Conservation (phyloP, 2,797 vertebrate genomes). For the Sebastes nivosus region DNA sequence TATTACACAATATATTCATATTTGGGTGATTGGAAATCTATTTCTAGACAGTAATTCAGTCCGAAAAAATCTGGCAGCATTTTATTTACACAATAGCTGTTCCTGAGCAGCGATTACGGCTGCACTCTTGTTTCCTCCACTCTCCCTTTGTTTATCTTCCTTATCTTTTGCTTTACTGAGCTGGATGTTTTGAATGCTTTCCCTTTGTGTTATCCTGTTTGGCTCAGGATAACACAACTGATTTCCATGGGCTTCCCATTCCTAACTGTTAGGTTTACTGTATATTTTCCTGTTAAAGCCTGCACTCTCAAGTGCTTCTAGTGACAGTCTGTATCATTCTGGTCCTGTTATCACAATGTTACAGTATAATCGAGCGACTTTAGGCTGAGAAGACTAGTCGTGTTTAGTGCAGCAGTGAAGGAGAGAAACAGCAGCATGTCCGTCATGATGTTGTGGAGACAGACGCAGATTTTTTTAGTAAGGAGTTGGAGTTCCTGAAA, state of each 20-base stretch:
- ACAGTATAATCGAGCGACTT: not conserved
- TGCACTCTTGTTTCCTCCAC: not conserved
- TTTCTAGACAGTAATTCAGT: not conserved
- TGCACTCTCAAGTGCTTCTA: not conserved
- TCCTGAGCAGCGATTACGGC: not conserved
- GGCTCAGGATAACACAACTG: not conserved
- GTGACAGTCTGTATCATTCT: not conserved
- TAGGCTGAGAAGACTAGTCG: not conserved
- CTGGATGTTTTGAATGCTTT: constrained; percentile 11
- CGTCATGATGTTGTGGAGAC: not conserved
- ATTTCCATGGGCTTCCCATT: constrained; percentile 4
- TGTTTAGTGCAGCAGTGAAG: not conserved
- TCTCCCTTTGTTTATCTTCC: not conserved
- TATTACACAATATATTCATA: not conserved
- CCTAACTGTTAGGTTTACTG: not conserved
- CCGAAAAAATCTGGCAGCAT: not conserved
- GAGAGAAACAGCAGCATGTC: not conserved
- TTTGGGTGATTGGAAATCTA: not conserved
- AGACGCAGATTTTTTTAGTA: not conserved
- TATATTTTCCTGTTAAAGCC: not conserved
- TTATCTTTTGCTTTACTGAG: not conserved
- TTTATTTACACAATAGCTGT: constrained; percentile 8
- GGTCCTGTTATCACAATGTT: not conserved
- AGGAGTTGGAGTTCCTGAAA: not conserved
- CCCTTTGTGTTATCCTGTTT: not conserved